Percentiles rank a stretch among this genome's conserved stretches.
These are phyloP conservation scores for Erannis defoliaria DNA, from an alignment of 2,888 invertebrate species.

Conservation along the genomic window DNA sequence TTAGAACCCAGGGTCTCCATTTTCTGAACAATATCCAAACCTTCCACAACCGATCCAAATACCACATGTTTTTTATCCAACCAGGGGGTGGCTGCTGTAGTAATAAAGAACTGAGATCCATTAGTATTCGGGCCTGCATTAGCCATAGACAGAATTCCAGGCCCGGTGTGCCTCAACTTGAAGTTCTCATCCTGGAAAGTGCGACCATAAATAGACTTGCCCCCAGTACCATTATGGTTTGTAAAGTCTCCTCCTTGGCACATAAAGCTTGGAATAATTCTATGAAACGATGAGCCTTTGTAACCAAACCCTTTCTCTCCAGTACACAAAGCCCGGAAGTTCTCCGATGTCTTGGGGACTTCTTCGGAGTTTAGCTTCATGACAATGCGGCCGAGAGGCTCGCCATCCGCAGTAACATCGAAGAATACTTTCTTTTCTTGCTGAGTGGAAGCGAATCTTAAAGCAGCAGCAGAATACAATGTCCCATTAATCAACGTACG, in stretches of 20 bases:
- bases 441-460: slow-evolving; percentile 75
- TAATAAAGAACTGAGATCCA: slow-evolving; percentile 99
- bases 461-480: slow-evolving; percentile 74
- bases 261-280: slow-evolving; percentile 98
- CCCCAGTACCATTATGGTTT: slow-evolving; percentile 96
- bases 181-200: slow-evolving; percentile 98
- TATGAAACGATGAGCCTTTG: slow-evolving; percentile 96
- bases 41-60: slow-evolving; percentile 96
- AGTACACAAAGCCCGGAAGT: slow-evolving; percentile 96
- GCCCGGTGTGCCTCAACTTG: slow-evolving; percentile 94
- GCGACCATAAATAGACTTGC: slow-evolving; percentile 98
- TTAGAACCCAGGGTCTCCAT: slow-evolving; percentile 93
- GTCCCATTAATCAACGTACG: slow-evolving; percentile 73
- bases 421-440: slow-evolving; percentile 90
- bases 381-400: slow-evolving; percentile 93
- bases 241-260: slow-evolving; percentile 98
- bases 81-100: slow-evolving; percentile 97
- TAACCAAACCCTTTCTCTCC: slow-evolving; percentile 90
- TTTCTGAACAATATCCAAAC: slow-evolving; percentile 96
- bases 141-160: slow-evolving; percentile 97
- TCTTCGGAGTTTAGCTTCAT: slow-evolving; percentile 96
- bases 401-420: slow-evolving; percentile 94
- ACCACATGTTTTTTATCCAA: slow-evolving; percentile 98
- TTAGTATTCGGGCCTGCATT: slow-evolving; percentile 98
- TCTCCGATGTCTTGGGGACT: slow-evolving; percentile 97